A percentile compares a stretch with the other conserved stretches of the same genome.
Conservation (phyloP, 2,113 vertebrate genomes). For the Dicerorhinus sumatrensis region DNA sequence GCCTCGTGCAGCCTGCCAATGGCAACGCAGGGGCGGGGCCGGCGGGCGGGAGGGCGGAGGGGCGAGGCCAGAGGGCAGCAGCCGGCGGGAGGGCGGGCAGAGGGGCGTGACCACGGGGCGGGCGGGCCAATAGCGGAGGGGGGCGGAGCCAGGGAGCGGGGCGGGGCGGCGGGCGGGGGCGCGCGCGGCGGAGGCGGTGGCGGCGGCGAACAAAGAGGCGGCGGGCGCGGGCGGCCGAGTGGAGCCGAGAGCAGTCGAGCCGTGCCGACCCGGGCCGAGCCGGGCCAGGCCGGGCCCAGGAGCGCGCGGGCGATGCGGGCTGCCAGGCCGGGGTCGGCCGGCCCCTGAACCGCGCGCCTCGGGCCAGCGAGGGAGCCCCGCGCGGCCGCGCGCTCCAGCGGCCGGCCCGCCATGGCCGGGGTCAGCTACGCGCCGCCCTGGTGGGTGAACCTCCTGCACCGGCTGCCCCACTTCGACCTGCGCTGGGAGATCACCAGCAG, state of each 20-base stretch:
- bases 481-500: constrained; percentile 93
- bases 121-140: background rate
- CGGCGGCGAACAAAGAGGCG: constrained; percentile 84
- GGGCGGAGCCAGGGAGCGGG: background rate
- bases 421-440: constrained; percentile 96
- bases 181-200: constrained; percentile 47
- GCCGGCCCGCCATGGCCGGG: constrained; percentile 91
- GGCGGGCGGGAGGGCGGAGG: rapidly evolving
- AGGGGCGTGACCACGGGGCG: background rate
- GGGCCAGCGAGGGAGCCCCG: constrained; percentile 16
- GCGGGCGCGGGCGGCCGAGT: constrained; percentile 71
- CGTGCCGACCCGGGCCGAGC: constrained; percentile 79
- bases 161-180: constrained; percentile 3
- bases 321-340: constrained; percentile 26
- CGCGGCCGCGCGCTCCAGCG: constrained; percentile 2
- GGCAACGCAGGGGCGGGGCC: background rate
- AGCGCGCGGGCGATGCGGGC: constrained; percentile 52
- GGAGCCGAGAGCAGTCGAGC: constrained; percentile 73
- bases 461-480: constrained; percentile 95
- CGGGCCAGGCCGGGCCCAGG: constrained; percentile 64
- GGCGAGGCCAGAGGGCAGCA: rapidly evolving
- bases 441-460: constrained; percentile 97
- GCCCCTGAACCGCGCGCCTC: constrained; percentile 56
- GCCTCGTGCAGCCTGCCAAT: background rate
- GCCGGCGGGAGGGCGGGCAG: background rate